Conservation (phyloP, 2,888 invertebrate genomes). For the Diaperis boleti region DNA sequence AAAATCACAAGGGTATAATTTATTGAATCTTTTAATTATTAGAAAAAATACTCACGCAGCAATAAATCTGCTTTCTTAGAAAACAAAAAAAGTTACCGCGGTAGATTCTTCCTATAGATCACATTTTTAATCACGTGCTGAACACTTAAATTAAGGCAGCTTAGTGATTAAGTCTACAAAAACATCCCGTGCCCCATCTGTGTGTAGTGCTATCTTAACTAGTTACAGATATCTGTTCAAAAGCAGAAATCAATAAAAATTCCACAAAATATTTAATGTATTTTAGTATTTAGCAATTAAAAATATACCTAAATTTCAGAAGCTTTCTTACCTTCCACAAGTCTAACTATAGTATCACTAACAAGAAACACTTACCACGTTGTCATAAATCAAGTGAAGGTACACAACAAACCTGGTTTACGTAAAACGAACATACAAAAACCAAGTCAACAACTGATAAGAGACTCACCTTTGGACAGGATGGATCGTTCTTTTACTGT, state of each 20-base stretch:
- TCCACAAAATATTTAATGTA: background rate
- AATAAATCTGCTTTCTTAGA: no score
- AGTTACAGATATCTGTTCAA: background rate
- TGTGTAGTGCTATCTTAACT: background rate
- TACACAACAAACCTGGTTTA: slow-evolving; percentile 7
- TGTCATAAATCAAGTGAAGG: background rate
- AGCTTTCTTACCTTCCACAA: slow-evolving; percentile 6
- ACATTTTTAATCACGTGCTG: background rate
- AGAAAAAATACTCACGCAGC: no score
- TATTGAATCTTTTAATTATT: no score
- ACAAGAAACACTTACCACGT: slow-evolving; percentile 9
- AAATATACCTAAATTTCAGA: background rate
- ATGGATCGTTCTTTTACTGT: no score
- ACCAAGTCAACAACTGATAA: slow-evolving; percentile 23
- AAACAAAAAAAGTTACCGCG: no score
- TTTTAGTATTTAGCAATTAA: background rate
- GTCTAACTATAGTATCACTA: background rate
- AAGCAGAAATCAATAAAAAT: background rate
- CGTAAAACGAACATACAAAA: slow-evolving; percentile 8
- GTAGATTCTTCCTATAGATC: no score
- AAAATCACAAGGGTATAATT: no score
- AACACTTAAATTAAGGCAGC: background rate
- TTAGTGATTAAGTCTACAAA: background rate
- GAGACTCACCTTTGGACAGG: no score
- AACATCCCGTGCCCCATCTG: background rate